Evolutionary conservation across 2,113 vertebrate species (phyloP).

Genomic region (Panthera tigris): DNA sequence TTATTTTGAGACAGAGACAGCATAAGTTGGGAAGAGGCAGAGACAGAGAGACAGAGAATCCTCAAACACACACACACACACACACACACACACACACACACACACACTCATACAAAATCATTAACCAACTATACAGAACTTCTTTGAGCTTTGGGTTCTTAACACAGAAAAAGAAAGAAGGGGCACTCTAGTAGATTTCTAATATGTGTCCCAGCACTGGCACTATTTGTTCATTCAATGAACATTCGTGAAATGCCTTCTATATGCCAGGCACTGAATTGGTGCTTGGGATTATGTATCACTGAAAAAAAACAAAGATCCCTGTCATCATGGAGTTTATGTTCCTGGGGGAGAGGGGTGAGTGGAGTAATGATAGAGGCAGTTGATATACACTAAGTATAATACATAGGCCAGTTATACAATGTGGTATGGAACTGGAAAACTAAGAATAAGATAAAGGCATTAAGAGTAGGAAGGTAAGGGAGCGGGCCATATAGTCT

Average conservation of each 20-base stretch:
- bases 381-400: neutral
- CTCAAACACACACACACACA: no score
- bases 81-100: neutral
- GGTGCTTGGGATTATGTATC: neutral
- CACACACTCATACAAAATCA: neutral
- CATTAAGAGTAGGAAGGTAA: neutral
- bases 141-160: neutral
- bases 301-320: neutral
- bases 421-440: neutral
- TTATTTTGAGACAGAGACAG: no score
- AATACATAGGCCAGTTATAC: neutral
- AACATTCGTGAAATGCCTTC: neutral
- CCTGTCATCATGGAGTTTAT: neutral
- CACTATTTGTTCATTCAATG: neutral
- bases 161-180: neutral
- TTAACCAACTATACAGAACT: neutral
- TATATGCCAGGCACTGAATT: neutral
- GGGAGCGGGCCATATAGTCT: fast-evolving
- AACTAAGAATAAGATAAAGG: neutral
- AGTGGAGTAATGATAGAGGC: neutral
- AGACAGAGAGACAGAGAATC: no score
- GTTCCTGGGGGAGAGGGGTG: neutral
- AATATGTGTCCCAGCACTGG: neutral
- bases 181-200: neutral
- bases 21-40: no score